These are phyloP conservation scores for Leiothrix lutea DNA, from an alignment of 2,113 vertebrate species.

Conservation along the genomic window DNA sequence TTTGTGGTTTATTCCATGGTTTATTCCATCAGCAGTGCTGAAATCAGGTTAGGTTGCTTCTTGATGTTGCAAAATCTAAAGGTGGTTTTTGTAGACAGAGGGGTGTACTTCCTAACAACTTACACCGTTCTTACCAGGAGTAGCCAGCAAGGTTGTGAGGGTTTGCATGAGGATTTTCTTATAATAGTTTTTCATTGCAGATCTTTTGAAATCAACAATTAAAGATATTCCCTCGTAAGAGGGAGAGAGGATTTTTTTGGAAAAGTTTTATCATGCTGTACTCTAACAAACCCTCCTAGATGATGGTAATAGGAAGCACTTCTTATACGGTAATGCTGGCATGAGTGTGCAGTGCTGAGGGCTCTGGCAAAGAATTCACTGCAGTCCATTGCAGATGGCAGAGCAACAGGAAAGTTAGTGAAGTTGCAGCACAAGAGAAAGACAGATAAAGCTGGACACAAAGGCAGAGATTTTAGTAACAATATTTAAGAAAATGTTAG, in stretches of 20 bases:
- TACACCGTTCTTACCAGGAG: background rate
- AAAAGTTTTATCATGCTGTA: background rate
- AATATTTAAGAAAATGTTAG: background rate
- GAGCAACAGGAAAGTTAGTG: background rate
- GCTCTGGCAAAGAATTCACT: background rate
- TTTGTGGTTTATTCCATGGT: background rate
- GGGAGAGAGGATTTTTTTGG: background rate
- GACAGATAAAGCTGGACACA: background rate
- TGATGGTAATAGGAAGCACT: background rate
- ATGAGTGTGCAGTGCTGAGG: background rate
- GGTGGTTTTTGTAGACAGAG: background rate
- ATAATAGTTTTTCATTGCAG: accelerated
- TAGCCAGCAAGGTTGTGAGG: background rate
- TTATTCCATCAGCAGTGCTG: background rate
- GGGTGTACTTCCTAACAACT: background rate
- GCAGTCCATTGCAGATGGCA: background rate
- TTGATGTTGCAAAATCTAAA: background rate
- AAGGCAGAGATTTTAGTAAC: background rate
- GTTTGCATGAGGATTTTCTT: background rate
- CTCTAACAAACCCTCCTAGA: background rate
- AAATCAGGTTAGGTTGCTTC: background rate
- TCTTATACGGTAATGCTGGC: background rate
- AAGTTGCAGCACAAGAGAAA: background rate
- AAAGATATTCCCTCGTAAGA: background rate
- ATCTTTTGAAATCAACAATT: background rate